Conservation (phyloP, 2,888 invertebrate species). For the Lochmaea crataegi region DNA sequence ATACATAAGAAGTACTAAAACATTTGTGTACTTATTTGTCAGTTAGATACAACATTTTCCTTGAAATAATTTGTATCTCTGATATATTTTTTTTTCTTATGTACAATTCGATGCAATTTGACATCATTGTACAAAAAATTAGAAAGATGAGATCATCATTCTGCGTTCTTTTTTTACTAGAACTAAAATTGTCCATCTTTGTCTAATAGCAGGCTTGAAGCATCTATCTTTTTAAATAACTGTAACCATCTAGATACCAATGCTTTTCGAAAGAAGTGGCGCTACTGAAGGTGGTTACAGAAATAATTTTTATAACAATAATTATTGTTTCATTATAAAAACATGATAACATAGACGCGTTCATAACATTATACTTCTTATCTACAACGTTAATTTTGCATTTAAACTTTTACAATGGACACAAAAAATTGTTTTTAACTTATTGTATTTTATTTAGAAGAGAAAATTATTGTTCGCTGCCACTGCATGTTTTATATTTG, state of each 20-base stretch:
- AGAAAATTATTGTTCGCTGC: neutral
- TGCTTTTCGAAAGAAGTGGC: neutral
- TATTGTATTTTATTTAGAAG: no score
- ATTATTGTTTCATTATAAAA: no score
- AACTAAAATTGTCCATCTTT: neutral
- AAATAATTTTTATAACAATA: no score
- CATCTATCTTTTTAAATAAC: neutral
- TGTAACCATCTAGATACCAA: neutral
- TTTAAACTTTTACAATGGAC: no score
- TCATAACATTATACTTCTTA: no score
- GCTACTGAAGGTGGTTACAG: neutral
- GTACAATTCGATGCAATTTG: no score
- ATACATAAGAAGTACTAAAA: neutral
- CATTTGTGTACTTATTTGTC: neutral
- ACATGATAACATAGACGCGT: no score
- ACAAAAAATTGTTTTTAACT: no score
- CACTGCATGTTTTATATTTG: neutral
- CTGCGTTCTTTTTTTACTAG: neutral
- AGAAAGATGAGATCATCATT: neutral
- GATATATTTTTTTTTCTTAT: neutral
- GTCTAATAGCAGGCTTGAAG: neutral
- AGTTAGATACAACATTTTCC: neutral
- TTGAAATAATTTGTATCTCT: neutral
- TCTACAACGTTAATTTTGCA: no score
- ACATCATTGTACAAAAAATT: neutral